A percentile compares a stretch with the other conserved stretches of the same genome.
Evolutionary conservation across 1,140 invertebrate genomes (phyloP).

Genomic region (Liolophura sinensis): DNA sequence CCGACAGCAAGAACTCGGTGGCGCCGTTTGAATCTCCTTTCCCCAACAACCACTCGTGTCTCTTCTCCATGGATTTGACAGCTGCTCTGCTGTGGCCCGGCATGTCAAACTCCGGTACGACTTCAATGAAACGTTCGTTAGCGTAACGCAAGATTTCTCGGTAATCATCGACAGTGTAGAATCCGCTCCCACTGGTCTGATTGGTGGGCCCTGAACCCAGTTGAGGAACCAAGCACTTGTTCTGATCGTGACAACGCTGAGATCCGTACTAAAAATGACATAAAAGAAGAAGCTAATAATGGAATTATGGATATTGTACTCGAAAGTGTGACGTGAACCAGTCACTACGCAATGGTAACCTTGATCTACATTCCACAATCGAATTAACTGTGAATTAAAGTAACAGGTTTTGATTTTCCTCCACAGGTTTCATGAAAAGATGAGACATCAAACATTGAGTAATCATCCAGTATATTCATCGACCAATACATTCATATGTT

Average conservation of each 20-base stretch:
- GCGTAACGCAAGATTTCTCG: constrained; percentile 48
- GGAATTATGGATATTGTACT: not conserved
- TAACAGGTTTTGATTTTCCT: not conserved
- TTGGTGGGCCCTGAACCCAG: constrained; percentile 41
- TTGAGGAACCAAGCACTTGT: constrained; percentile 4
- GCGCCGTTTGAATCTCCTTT: constrained; percentile 28
- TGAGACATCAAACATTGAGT: not conserved
- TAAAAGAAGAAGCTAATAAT: not conserved
- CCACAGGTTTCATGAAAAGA: not conserved
- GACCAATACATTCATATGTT: not conserved
- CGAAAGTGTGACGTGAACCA: not conserved
- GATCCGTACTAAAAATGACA: constrained; percentile 1
- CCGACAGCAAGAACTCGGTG: constrained; percentile 36
- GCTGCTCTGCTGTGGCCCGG: constrained; percentile 55
- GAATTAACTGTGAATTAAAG: not conserved
- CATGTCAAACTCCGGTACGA: constrained; percentile 57
- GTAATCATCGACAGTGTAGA: constrained; percentile 39
- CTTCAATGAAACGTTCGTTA: constrained; percentile 41
- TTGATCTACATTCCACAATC: not conserved
- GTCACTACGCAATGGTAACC: not conserved
- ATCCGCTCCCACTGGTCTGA: constrained; percentile 37
- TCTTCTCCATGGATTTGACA: constrained; percentile 45
- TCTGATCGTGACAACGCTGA: constrained; percentile 3
- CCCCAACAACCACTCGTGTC: constrained; percentile 26
- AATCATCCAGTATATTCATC: not conserved